Percentiles rank a stretch among this genome's conserved stretches.
Conservation (phyloP, 1,140 invertebrate species). For the Bombus cullumanus region DNA sequence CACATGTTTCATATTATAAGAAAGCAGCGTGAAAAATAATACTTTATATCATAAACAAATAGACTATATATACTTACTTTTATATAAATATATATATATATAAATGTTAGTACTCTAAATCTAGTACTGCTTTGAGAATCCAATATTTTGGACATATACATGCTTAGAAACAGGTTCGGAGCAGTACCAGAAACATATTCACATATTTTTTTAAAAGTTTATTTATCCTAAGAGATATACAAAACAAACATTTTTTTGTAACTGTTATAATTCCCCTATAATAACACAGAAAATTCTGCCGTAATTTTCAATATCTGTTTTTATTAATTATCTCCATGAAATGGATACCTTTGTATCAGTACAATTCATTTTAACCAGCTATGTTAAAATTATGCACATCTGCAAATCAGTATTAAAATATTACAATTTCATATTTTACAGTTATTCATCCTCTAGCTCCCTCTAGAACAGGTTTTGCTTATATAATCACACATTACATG, state of each 20-base stretch:
- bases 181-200: conserved; percentile 50
- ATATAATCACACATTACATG: conserved; percentile 71
- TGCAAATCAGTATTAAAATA: conserved; percentile 84
- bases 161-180: conserved; percentile 40
- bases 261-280: conserved; percentile 81
- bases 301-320: conserved; percentile 73
- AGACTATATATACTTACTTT: conserved; percentile 47
- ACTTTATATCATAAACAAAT: conserved; percentile 34
- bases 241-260: conserved; percentile 82
- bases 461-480: conserved; percentile 72
- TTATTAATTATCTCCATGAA: conserved; percentile 75
- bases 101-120: conserved; percentile 40
- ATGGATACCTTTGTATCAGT: conserved; percentile 76
- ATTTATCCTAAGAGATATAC: conserved; percentile 83
- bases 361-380: conserved; percentile 80
- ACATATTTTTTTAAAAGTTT: conserved; percentile 81
- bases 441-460: conserved; percentile 79
- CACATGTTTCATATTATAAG: conserved; percentile 5
- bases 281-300: conserved; percentile 81
- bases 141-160: conserved; percentile 28
- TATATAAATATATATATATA: conserved; percentile 42
- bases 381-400: conserved; percentile 82
- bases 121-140: conserved; percentile 41
- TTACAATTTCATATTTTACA: conserved; percentile 83
- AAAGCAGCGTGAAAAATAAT: conserved; percentile 37